Evolutionary conservation across 2,888 invertebrate genomes (phyloP), one percentile per base, ranked within the genome.

Genomic region (Lithophane ornitopus): DNA sequence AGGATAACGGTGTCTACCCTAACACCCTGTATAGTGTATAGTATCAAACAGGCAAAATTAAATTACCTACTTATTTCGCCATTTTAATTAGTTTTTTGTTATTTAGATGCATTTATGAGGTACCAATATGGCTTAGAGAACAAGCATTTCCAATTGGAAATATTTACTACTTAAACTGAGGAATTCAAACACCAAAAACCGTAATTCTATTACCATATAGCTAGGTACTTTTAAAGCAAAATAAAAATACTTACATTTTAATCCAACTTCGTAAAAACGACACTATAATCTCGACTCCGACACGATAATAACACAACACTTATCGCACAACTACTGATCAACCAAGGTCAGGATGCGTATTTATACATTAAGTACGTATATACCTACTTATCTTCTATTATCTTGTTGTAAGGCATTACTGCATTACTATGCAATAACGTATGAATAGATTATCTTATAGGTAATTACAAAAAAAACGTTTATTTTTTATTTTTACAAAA

Each of bases 301-400:
- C 56, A 67, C 59, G 63, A 19, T 14, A 67, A 11, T 26, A 44
- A 19, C 34, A 56, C 49, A 49, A 12, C 28, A 19, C 6, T 6
- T n/a, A 12, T n/a, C 52, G 22, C 28, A 41, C 14, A n/a, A 54
- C 52, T 66, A 54, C 59, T 81, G 65, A 54, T 2, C 16, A 41
- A 14, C 39, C 63, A 54, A 81, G 65, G 52, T 41, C 46, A 41
- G 3, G 8, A 22, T 58, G 22, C 14, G 12, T 68, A 52, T 59
- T 58, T 78, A 65, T 77, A 68, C 16, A 34, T 73, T 19, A 4
- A 46, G 1, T 28, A 46, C 28, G 39, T 34, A 14, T 26, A 14
- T 46, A 66, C 28, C 8, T 28, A 28, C 28, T 22, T 28, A 28
- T 66, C 26, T 19, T 28, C 12, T 14, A 28, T 46, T 46, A 66